Conservation (phyloP, 2,888 invertebrate genomes). For the Parnassius glacialis region DNA sequence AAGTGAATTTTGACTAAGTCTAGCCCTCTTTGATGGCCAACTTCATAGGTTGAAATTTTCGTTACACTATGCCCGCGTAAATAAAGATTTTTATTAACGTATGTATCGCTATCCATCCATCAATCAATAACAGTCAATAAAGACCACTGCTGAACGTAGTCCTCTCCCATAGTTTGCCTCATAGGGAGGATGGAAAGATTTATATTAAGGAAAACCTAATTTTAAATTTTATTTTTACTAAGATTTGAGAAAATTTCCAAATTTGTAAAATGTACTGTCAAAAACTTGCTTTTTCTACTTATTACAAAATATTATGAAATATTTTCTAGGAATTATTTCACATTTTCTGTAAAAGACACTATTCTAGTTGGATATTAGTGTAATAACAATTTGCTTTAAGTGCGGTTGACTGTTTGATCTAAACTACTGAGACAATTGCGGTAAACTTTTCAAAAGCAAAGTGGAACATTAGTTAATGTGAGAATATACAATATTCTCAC, state of each 20-base stretch:
- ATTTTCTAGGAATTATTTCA: conserved; percentile 1
- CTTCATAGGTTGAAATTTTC: too few relatives aligned
- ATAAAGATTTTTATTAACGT: too few relatives aligned
- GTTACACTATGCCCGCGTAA: too few relatives aligned
- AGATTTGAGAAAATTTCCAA: background rate
- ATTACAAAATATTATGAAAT: background rate
- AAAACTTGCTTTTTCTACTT: background rate
- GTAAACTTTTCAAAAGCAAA: background rate
- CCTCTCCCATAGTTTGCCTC: too few relatives aligned
- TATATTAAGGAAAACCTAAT: too few relatives aligned
- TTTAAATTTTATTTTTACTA: too few relatives aligned
- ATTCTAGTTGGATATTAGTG: conserved; percentile 2
- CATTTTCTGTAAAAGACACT: conserved; percentile 7
- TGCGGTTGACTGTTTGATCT: conserved; percentile 2
- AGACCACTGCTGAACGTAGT: too few relatives aligned
- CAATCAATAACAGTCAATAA: too few relatives aligned
- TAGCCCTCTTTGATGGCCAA: too few relatives aligned
- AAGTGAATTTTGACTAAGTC: too few relatives aligned
- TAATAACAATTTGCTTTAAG: conserved; percentile 19
- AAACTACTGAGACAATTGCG: background rate
- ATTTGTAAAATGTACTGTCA: background rate
- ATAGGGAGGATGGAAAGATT: too few relatives aligned
- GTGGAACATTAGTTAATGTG: background rate
- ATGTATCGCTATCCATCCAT: too few relatives aligned
- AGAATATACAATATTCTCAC: background rate